phyloP scores from a whole-genome alignment of 2,888 invertebrate genomes.

The Hecatera dysodea region DNA sequence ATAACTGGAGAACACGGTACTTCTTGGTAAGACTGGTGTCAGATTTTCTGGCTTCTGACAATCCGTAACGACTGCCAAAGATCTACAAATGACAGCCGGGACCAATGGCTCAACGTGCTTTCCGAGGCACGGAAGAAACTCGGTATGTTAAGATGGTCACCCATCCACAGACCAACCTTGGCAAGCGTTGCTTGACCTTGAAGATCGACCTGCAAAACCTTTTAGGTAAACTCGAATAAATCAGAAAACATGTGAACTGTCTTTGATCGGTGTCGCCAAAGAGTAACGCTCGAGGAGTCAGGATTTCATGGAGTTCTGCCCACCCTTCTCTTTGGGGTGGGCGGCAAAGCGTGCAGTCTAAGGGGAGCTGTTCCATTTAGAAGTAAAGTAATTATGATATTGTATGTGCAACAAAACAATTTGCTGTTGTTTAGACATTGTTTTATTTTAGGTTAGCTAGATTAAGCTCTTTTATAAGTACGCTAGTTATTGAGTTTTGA shows the following conservation, averaged over 20 bases:
- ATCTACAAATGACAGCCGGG: too few species aligned
- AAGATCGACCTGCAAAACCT: too few species aligned
- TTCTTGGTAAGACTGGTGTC: too few species aligned
- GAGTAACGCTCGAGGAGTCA: slow-evolving; percentile 40
- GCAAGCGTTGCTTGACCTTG: too few species aligned
- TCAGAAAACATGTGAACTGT: slow-evolving; percentile 22
- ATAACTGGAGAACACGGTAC: too few species aligned
- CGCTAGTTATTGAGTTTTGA: not conserved
- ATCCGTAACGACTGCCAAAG: too few species aligned
- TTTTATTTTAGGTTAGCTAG: not conserved
- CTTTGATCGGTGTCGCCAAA: not conserved
- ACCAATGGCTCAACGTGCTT: too few species aligned
- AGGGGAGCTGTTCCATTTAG: not conserved
- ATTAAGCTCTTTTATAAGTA: not conserved
- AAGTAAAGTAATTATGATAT: slow-evolving; percentile 22
- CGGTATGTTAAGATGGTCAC: too few species aligned
- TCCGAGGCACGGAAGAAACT: too few species aligned
- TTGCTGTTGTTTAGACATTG: not conserved
- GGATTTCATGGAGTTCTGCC: slow-evolving; percentile 41
- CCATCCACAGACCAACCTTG: too few species aligned
- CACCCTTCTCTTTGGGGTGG: slow-evolving; percentile 52
- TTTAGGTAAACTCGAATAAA: slow-evolving; percentile 8
- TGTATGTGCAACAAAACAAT: not conserved
- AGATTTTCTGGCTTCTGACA: too few species aligned
- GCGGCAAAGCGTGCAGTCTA: slow-evolving; percentile 49